Conservation (phyloP, 2,113 vertebrate genomes). For the Willisornis vidua region DNA sequence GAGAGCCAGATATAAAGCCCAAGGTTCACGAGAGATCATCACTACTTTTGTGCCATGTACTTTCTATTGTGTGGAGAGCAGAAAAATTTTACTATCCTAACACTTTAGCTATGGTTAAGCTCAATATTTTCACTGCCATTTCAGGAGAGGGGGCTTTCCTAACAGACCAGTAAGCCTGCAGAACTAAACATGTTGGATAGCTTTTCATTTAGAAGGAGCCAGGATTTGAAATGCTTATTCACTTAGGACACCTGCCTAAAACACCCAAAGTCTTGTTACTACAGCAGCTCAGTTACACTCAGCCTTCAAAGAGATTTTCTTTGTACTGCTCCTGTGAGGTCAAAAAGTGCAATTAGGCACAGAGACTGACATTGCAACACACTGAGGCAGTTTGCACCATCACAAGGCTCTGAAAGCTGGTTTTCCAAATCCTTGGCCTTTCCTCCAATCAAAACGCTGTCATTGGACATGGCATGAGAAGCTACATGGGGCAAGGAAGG, state of each 20-base stretch:
- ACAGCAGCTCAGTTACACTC: background rate
- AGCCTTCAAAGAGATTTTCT: background rate
- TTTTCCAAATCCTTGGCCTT: background rate
- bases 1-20: background rate
- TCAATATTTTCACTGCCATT: background rate
- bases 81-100: background rate
- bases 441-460: background rate
- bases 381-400: background rate
- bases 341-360: background rate
- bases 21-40: accelerated
- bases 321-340: background rate
- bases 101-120: background rate
- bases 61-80: background rate
- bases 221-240: background rate
- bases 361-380: background rate
- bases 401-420: background rate
- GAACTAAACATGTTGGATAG: background rate
- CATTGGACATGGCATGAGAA: background rate
- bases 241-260: background rate
- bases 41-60: background rate
- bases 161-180: background rate
- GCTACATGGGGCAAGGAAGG: background rate
- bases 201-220: background rate
- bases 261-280: background rate
- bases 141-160: background rate